phyloP scores from a whole-genome alignment of 2,888 invertebrate species.

The Lasioglossum figueresi region DNA sequence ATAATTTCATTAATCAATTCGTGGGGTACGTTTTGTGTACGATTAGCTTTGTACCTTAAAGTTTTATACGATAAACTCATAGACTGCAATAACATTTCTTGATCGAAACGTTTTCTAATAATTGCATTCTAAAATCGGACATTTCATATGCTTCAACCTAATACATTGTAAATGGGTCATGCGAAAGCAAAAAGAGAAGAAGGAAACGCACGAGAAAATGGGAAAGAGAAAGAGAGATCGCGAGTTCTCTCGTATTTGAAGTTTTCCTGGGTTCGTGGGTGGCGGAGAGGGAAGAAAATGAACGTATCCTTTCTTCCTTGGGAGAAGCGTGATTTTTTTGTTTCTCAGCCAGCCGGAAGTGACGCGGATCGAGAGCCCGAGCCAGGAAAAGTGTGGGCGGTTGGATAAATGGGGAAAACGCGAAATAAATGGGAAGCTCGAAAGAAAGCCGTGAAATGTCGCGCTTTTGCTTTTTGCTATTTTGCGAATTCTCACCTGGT shows the following conservation, averaged over 20 bases:
- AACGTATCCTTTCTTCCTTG: not conserved
- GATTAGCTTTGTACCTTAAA: too few relatives aligned
- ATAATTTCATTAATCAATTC: too few relatives aligned
- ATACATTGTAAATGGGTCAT: not conserved
- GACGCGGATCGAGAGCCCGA: not conserved
- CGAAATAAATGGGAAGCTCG: not conserved
- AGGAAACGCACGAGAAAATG: not conserved
- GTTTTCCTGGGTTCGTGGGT: not conserved
- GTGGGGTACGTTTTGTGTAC: too few relatives aligned
- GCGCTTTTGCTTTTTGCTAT: not conserved
- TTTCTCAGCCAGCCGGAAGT: not conserved
- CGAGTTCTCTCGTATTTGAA: not conserved
- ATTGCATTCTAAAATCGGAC: too few relatives aligned
- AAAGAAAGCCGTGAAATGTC: not conserved
- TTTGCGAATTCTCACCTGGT: slow-evolving; percentile 88
- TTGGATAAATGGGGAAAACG: slow-evolving; percentile 15
- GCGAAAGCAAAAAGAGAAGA: not conserved
- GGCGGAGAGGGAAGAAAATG: not conserved
- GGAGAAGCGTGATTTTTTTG: not conserved
- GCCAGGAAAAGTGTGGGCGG: not conserved
- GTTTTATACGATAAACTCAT: too few relatives aligned
- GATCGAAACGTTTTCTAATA: too few relatives aligned
- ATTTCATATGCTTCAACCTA: too few relatives aligned
- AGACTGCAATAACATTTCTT: too few relatives aligned
- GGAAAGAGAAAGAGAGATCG: not conserved